Evolutionary conservation across 2,888 invertebrate genomes (phyloP).

Genomic region (Plagodis pulveraria): DNA sequence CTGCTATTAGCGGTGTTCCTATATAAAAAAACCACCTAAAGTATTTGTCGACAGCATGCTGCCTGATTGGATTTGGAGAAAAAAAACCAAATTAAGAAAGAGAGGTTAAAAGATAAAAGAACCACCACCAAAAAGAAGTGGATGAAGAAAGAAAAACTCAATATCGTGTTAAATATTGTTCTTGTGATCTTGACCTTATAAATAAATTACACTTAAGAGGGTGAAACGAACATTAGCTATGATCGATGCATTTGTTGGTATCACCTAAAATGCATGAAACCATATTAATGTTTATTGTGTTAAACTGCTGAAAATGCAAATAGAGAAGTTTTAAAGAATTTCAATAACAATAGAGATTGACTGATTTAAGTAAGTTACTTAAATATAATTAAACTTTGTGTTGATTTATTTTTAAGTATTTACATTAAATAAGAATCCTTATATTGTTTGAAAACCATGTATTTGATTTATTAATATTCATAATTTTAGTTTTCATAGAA

Average conservation of each 20-base stretch:
- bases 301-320: conserved; percentile 7
- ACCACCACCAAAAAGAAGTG: conserved; percentile 8
- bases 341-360: no score
- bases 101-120: conserved; percentile 4
- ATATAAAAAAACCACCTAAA: no score
- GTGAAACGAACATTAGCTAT: conserved; percentile 39
- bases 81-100: conserved; percentile 19
- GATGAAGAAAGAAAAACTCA: no score
- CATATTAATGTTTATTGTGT: conserved; percentile 12
- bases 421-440: conserved; percentile 3
- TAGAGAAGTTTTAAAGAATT: conserved; percentile 7
- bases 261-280: conserved; percentile 35
- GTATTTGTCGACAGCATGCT: background rate
- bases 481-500: conserved; percentile 1
- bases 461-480: background rate
- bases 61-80: background rate
- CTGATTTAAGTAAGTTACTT: no score
- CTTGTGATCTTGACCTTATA: conserved; percentile 37
- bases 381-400: conserved; percentile 5
- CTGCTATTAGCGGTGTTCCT: no score
- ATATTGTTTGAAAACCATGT: conserved; percentile 7
- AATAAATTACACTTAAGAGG: conserved; percentile 42
- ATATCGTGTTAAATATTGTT: conserved; percentile 36
- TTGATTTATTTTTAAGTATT: conserved; percentile 6
- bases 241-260: background rate